Percentiles rank a stretch among this genome's conserved stretches.
phyloP scores from a whole-genome alignment of 2,888 invertebrate species.

The Cantharis flavilabris region DNA sequence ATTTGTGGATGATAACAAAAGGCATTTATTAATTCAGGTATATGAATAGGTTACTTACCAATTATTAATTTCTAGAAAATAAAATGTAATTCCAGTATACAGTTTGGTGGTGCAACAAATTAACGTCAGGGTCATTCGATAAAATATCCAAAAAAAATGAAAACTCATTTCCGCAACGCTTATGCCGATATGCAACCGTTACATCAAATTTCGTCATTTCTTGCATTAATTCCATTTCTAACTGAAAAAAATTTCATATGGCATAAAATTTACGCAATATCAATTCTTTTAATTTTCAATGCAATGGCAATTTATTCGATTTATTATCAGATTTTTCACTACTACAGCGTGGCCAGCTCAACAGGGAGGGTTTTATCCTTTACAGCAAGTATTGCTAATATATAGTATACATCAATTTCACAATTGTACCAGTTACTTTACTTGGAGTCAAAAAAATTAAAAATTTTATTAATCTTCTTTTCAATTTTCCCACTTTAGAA shows the following conservation, averaged over 20 bases:
- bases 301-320: background rate
- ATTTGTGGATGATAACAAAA: background rate
- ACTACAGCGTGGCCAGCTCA: rapidly evolving
- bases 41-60: too few species aligned
- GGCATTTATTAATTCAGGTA: too few species aligned
- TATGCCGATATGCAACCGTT: background rate
- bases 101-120: background rate
- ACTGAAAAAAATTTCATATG: too few species aligned
- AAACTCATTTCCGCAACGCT: background rate
- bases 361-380: background rate
- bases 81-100: too few species aligned
- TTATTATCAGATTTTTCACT: background rate
- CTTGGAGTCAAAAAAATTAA: background rate
- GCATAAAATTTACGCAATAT: background rate
- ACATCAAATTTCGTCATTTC: background rate
- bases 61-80: too few species aligned
- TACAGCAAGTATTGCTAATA: background rate
- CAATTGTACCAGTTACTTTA: background rate
- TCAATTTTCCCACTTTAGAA: background rate
- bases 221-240: background rate
- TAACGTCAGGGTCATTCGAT: background rate
- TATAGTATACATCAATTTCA: background rate
- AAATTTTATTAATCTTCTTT: background rate
- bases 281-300: background rate
- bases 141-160: background rate